Evolutionary conservation across 2,113 vertebrate species (phyloP).

Genomic region (Gallinago paraguaiae): DNA sequence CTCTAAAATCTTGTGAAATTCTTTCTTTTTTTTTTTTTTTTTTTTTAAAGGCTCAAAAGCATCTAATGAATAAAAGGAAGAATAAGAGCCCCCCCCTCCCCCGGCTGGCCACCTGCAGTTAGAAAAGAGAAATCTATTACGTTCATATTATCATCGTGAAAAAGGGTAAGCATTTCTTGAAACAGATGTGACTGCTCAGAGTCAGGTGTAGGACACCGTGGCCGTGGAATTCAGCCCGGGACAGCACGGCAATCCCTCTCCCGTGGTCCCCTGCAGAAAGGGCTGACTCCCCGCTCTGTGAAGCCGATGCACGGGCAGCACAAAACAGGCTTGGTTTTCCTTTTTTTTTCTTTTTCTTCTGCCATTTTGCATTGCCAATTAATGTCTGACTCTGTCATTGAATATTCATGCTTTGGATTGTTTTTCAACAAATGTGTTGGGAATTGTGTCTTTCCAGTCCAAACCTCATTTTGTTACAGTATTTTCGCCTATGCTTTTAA

Average conservation of each 20-base stretch:
- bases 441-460: conserved; percentile 63
- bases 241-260: neutral
- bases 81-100: neutral
- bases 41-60: neutral
- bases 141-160: neutral
- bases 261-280: neutral
- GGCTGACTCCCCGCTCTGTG: neutral
- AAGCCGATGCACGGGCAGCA: neutral
- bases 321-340: neutral
- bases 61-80: neutral
- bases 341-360: neutral
- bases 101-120: neutral
- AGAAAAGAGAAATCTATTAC: neutral
- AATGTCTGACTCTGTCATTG: conserved; percentile 21
- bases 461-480: conserved; percentile 60
- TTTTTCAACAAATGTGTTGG: conserved; percentile 65
- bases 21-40: neutral
- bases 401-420: conserved; percentile 64
- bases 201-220: neutral
- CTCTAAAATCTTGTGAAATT: neutral
- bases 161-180: neutral
- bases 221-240: neutral
- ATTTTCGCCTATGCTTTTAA: conserved; percentile 58
- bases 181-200: neutral
- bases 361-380: conserved; percentile 60